These are phyloP conservation scores for Apogon hyalosoma DNA, from an alignment of 2,797 vertebrate genomes.

Conservation along the genomic window DNA sequence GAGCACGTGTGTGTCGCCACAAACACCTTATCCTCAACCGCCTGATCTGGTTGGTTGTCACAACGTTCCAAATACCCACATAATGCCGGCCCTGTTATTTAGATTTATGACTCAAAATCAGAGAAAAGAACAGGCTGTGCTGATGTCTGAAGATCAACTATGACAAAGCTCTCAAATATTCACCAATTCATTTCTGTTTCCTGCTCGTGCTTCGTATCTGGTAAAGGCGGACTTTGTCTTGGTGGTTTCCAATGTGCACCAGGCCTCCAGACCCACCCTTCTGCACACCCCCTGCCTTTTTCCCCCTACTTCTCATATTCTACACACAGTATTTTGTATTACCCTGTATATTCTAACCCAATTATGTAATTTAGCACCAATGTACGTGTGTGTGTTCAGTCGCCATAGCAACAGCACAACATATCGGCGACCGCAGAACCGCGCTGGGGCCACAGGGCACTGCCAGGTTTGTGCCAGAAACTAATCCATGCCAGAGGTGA, in stretches of 20 bases:
- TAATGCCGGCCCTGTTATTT: slow-evolving; percentile 48
- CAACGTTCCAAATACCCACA: slow-evolving; percentile 41
- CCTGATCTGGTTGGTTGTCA: slow-evolving; percentile 39
- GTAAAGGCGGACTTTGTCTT: slow-evolving; percentile 46
- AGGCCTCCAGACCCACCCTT: neutral
- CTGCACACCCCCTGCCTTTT: slow-evolving; percentile 14
- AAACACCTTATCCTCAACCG: slow-evolving; percentile 63
- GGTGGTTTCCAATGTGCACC: slow-evolving; percentile 26
- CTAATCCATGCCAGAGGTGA: slow-evolving; percentile 87
- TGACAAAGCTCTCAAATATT: slow-evolving; percentile 63
- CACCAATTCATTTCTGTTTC: slow-evolving; percentile 22
- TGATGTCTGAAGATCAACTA: slow-evolving; percentile 37
- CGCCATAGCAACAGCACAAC: slow-evolving; percentile 85
- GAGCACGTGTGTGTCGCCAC: slow-evolving; percentile 30
- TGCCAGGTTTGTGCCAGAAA: slow-evolving; percentile 82
- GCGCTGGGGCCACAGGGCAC: slow-evolving; percentile 76
- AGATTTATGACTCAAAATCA: slow-evolving; percentile 58
- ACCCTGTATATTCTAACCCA: slow-evolving; percentile 81
- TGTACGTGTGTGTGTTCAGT: slow-evolving; percentile 76
- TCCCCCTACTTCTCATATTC: slow-evolving; percentile 53
- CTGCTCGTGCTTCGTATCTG: slow-evolving; percentile 29
- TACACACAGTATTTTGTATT: slow-evolving; percentile 75
- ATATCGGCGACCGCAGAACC: slow-evolving; percentile 83
- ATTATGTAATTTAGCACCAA: slow-evolving; percentile 86
- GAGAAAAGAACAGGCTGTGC: slow-evolving; percentile 59